These are phyloP conservation scores for Cordilura impudica DNA, from an alignment of 2,888 invertebrate genomes.

Conservation along the genomic window DNA sequence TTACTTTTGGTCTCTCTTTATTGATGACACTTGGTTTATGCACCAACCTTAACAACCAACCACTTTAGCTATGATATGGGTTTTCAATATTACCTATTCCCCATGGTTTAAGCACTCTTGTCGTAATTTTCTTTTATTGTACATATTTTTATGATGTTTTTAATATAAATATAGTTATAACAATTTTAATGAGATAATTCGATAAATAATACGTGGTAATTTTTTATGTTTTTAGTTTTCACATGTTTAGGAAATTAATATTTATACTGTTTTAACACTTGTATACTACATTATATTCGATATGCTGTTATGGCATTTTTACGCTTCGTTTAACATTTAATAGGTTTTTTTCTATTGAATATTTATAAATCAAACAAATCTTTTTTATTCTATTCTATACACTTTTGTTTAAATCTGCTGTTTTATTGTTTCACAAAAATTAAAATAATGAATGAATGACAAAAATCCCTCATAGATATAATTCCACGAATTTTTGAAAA, in stretches of 20 bases:
- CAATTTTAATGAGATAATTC: neutral
- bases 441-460: neutral
- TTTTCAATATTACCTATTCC: neutral
- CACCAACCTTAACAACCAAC: no score
- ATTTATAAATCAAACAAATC: neutral
- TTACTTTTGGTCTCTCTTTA: neutral
- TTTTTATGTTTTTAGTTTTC: no score
- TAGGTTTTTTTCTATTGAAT: conserved; percentile 17
- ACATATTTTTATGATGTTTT: neutral
- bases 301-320: conserved; percentile 35
- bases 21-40: neutral
- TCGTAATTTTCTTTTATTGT: neutral
- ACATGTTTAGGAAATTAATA: neutral
- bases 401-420: conserved; percentile 14
- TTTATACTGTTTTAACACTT: neutral
- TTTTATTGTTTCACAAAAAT: neutral
- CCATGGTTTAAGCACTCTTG: neutral
- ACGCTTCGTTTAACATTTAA: conserved; percentile 54
- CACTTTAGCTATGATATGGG: neutral
- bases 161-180: neutral
- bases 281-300: neutral
- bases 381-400: conserved; percentile 1
- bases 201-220: no score
- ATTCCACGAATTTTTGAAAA: neutral
- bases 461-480: neutral